Conservation (phyloP, 2,888 invertebrate species). For the Adelognathus sp. region DNA sequence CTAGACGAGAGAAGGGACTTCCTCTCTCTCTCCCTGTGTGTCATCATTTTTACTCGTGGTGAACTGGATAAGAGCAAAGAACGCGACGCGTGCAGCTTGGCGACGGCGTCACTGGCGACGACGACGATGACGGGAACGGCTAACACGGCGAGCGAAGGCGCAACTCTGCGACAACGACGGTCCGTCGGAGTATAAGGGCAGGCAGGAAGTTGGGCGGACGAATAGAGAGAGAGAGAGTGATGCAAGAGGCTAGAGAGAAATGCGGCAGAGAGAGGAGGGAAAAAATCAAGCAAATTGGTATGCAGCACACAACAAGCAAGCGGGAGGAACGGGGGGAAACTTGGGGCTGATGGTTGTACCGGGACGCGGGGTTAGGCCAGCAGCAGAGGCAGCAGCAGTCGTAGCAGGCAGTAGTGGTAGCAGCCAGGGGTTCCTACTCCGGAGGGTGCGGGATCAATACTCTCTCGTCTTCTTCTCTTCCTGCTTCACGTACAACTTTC, state of each 20-base stretch:
- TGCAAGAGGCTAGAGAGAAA: too few species aligned
- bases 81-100: constrained; percentile 43
- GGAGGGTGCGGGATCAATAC: constrained; percentile 80
- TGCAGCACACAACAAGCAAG: constrained; percentile 84
- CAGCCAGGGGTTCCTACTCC: constrained; percentile 74
- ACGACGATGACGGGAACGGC: constrained; percentile 40
- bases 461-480: constrained; percentile 77
- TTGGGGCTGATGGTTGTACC: constrained; percentile 72
- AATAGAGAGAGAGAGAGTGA: constrained; percentile 69
- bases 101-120: constrained; percentile 48
- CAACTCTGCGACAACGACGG: constrained; percentile 29
- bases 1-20: constrained; percentile 5
- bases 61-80: constrained; percentile 38
- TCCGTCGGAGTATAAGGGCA: constrained; percentile 62
- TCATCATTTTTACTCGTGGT: constrained; percentile 17
- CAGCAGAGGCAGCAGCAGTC: constrained; percentile 50
- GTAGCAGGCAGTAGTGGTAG: constrained; percentile 29
- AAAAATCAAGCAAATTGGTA: constrained; percentile 85
- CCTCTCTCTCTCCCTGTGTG: not conserved
- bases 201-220: constrained; percentile 67
- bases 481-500: constrained; percentile 59
- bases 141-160: constrained; percentile 38
- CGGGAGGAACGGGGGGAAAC: constrained; percentile 81
- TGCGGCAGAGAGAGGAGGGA: constrained; percentile 68
- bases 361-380: constrained; percentile 76